Base-by-base conservation (phyloP, 2,113 vertebrate species). In the Centropristis striata region DNA sequence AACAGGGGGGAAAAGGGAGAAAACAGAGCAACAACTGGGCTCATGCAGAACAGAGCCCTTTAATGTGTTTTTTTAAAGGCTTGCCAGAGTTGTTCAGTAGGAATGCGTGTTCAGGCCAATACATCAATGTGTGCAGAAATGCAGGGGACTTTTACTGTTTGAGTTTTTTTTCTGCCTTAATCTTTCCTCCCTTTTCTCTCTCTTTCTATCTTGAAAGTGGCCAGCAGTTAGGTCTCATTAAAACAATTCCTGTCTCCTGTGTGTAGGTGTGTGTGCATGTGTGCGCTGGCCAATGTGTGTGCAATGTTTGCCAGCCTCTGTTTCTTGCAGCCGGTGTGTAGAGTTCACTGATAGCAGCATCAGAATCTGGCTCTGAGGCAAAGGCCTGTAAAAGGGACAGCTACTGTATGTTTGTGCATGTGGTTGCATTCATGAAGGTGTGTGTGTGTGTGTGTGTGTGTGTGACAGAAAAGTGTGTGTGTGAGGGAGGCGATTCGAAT, bases 41-140 rank as follows among this genome's bases (percentile, higher is more conserved):
- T 88, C 83, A 85, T 79, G 89, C 84, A 86, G 90, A 90, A 90
- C 88, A 75, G 75, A 85, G 85, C 51, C 64, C 70, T 91, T 92
- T 90, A 90, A 92, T 93, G 81, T 89, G 78, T 81, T 86, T 91
- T 87, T 90, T 90, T 85, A 88, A 92, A 86, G 80, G 61, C 59
- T 85, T 91, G 92, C 93, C 94, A 94, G 89, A 94, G 85, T 91
- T 65, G 42, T 89, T 90, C 71, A 85, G 80, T 36, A 90, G 92
- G 91, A 94, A 94, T 92, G 91, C 79, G 64, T 75, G 74, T 83
- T 87, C 60, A 53, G 75, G 88, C 89, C 93, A 93, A 74, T 58
- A 74, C 79, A 70, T 83, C 79, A 92, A 41, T 85, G 71, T 87
- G 86, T 77, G 80, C 77, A 88, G 91, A 90, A 84, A 79, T 55